Evolutionary conservation across 2,113 vertebrate genomes (phyloP), one percentile per base, ranked within the genome.

Genomic region (Rhynchomys soricoides): DNA sequence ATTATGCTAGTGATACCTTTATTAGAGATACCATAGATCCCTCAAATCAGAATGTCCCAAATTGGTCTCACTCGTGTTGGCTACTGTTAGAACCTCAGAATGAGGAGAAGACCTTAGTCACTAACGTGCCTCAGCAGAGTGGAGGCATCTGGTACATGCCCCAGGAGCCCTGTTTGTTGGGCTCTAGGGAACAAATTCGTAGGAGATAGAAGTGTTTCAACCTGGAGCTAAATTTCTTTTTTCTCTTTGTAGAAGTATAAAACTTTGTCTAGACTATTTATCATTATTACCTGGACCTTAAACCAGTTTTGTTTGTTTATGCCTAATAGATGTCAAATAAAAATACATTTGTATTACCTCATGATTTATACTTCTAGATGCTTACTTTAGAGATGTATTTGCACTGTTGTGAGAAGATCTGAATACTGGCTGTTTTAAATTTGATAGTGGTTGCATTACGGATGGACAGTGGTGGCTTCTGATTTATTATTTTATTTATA

Each of bases 221-320:
- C 48, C 40, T 78, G 50, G 68, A 62, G 77, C 5, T 24, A 68
- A 70, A 43, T 24, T 90, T 85, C 66, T 55, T 82, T 74, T 68
- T 29, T 26, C 13, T 85, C 34, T 57, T 52, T 62, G 2, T 94
- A 73, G 77, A 70, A 64, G 71, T 82, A 40, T 59, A 26, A 55
- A 83, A 83, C 22, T 59, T 59, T 43, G 43, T 77, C 26, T 92
- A 59, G 29, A 31, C 1, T 29, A 52, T 48, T 55, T 26, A 52
- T 43, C 45, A 68, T 85, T 68, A 55, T 68, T 82, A 16, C 10
- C 22, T 57, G 15, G 26, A 90, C 43, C 21, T 83, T 77, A 77
- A 90, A 68, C 86, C 34, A 55, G 45, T 66, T 94, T 94, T 71
- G 34, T 16, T 93, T 94, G 57, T 75, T 66, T 90, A 55, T 94